Evolutionary conservation across 2,113 vertebrate species (phyloP).

Genomic region (Cyprinus carpio): DNA sequence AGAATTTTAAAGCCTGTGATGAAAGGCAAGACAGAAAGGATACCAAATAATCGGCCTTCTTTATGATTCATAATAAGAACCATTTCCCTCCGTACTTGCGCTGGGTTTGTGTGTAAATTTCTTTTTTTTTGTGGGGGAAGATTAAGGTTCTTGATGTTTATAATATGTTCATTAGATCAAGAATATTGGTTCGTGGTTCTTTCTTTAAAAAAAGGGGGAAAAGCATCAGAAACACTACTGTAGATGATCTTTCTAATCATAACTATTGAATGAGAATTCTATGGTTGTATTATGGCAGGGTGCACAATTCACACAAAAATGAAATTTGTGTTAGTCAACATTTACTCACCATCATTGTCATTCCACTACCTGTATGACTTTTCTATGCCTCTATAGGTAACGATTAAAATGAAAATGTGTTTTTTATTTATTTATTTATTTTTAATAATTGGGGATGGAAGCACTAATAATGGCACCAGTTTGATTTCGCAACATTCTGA

Average conservation of each 20-base stretch:
- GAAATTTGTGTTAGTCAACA: too few species aligned
- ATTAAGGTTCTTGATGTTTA: neutral
- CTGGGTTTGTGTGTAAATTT: neutral
- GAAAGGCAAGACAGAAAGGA: neutral
- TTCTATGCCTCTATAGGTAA: too few species aligned
- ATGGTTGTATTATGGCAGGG: too few species aligned
- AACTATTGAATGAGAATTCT: neutral
- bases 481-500: too few species aligned
- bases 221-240: neutral
- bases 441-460: too few species aligned
- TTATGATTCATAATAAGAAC: neutral
- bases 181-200: neutral
- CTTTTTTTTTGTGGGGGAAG: neutral
- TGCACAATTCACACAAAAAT: neutral
- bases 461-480: too few species aligned
- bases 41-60: neutral
- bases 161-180: neutral
- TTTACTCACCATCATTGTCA: neutral
- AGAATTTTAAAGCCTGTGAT: neutral
- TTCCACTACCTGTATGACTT: neutral
- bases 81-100: neutral
- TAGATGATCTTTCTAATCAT: neutral
- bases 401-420: too few species aligned
- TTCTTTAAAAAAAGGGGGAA: too few species aligned
- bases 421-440: too few species aligned